Evolutionary conservation across 2,888 invertebrate genomes (phyloP).

Genomic region (Andrena minutula): DNA sequence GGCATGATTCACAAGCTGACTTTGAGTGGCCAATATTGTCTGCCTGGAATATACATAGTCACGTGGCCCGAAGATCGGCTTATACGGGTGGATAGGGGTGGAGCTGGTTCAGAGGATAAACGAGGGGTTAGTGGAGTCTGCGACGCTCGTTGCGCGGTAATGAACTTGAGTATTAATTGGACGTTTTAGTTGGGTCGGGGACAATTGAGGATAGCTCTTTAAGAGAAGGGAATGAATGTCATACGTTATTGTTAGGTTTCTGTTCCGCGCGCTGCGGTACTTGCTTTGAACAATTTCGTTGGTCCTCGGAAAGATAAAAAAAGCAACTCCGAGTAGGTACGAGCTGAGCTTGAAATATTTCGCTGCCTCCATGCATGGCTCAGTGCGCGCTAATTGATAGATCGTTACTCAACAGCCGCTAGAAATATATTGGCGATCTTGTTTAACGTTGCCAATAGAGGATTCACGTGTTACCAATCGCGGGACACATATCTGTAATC

Average conservation of each 20-base stretch:
- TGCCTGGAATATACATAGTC: constrained; percentile 9
- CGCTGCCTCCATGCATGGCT: no score
- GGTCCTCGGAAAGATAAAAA: neutral
- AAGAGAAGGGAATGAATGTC: constrained; percentile 11
- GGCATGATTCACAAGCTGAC: constrained; percentile 24
- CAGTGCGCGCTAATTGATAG: no score
- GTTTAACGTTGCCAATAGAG: no score
- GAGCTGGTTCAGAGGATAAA: constrained; percentile 31
- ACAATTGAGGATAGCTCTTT: constrained; percentile 16
- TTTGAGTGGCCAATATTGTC: constrained; percentile 31
- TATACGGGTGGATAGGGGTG: constrained; percentile 5
- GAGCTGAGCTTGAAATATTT: neutral
- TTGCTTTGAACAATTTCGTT: neutral
- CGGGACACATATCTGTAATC: no score
- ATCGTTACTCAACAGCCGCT: no score
- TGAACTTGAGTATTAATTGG: constrained; percentile 26
- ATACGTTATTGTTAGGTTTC: constrained; percentile 6
- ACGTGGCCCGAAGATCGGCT: constrained; percentile 31
- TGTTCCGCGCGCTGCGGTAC: neutral
- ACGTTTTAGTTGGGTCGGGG: constrained; percentile 17
- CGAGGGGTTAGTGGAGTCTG: constrained; percentile 22
- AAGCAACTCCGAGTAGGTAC: neutral
- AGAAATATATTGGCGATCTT: no score
- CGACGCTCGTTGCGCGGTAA: constrained; percentile 21
- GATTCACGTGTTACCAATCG: no score